Evolutionary conservation across 2,113 vertebrate genomes (phyloP).

Genomic region (Eptesicus fuscus): DNA sequence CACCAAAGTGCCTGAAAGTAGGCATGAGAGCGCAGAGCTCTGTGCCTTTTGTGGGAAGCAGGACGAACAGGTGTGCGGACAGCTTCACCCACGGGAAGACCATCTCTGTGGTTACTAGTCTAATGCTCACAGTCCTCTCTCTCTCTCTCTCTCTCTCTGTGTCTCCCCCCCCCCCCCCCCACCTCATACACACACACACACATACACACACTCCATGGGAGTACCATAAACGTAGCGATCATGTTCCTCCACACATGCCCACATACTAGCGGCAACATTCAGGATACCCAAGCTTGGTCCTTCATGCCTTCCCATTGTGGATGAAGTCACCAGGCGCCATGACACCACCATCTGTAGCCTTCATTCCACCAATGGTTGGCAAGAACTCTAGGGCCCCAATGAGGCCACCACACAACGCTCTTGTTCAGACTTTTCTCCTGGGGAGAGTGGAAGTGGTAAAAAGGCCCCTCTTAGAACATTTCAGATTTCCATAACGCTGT

Average conservation of each 20-base stretch:
- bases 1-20: slow-evolving; percentile 28
- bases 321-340: neutral
- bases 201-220: neutral
- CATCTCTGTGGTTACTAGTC: neutral
- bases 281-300: neutral
- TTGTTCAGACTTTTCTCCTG: neutral
- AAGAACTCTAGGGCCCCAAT: neutral
- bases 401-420: neutral
- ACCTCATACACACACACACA: neutral
- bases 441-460: neutral
- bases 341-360: neutral
- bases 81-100: neutral
- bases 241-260: neutral
- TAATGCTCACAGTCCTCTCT: neutral
- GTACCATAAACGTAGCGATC: neutral
- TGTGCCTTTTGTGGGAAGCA: slow-evolving; percentile 18
- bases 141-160: no score
- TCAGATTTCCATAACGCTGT: neutral
- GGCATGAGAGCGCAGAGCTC: neutral
- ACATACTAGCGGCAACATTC: neutral
- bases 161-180: neutral
- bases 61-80: neutral
- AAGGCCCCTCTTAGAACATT: neutral
- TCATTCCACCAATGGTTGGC: neutral
- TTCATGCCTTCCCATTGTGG: neutral